These are phyloP conservation scores for Squalus acanthias DNA, from an alignment of 2,797 vertebrate genomes.

Conservation along the genomic window DNA sequence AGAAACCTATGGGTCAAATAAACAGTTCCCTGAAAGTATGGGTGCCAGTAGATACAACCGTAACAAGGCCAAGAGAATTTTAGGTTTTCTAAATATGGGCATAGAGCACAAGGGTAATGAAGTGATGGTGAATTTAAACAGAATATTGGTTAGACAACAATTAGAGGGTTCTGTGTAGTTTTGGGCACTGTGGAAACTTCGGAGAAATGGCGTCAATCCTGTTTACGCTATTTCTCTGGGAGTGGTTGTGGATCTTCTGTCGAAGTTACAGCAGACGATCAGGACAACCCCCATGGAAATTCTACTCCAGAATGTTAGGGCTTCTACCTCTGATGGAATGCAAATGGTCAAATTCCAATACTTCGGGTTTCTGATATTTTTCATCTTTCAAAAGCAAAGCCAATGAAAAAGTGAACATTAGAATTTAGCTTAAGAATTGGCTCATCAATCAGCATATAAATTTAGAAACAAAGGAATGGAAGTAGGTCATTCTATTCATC, in stretches of 20 bases:
- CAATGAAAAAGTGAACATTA: not conserved
- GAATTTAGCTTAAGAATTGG: not conserved
- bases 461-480: not conserved
- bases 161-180: not conserved
- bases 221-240: not conserved
- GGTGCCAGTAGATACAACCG: not conserved
- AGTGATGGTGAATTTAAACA: not conserved
- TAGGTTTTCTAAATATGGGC: not conserved
- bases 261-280: not conserved
- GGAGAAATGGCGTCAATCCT: too few relatives aligned
- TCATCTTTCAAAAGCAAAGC: not conserved
- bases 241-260: not conserved
- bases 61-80: not conserved
- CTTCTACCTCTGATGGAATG: not conserved
- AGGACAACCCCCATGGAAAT: too few relatives aligned
- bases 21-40: not conserved
- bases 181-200: not conserved
- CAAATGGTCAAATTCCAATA: not conserved
- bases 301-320: not conserved
- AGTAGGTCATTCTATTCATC: not conserved
- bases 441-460: not conserved
- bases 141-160: not conserved
- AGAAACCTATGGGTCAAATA: not conserved
- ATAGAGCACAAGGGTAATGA: not conserved
- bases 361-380: not conserved